Base-by-base conservation (phyloP, 2,797 vertebrate genomes). In the Melanotaenia boesemani region DNA sequence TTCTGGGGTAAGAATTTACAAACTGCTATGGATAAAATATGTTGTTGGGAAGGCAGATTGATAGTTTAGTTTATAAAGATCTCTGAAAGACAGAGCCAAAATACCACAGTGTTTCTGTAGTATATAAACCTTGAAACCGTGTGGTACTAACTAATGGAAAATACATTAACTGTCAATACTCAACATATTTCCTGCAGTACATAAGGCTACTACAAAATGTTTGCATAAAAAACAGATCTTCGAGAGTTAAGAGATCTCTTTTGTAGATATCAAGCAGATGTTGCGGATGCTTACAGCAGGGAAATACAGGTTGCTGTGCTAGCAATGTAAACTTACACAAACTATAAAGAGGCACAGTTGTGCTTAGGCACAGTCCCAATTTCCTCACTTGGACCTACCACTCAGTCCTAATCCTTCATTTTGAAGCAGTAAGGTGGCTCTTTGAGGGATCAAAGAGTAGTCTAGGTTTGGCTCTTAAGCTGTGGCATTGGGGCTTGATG, bases 31-130 rank as follows among this genome's bases (percentile, higher is more conserved):
- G 44, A 76, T 44, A 37, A 64, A 39, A 52, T 72, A 69, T 34
- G 8, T 36, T 18, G 44, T 66, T 60, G 2, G n/a, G 62, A 64
- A 46, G 8, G 26, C 41, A 52, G 56, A 55, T 24, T 12, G n/a
- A 44, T 22, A 28, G 30, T 67, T 65, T 28, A 13, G 55, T 56
- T 9, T 1, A 6, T 56, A 69, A 37, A 63, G 26, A 28, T 22
- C 63, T 67, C 26, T 55, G 11, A 63, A n/a, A 70, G 81, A 37
- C 66, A 15, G 76, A 76, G 61, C 54, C 52, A 67, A 66, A 58
- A 54, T 0, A 28, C 36, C 12, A 26, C 26, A 61, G 34, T 32
- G 39, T 63, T 64, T 55, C 37, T 50, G 15, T 0, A 48, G 7
- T 54, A 24, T 22, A 18, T 16, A 46, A 48, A 30, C 24, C 39